These are phyloP conservation scores for Mystacides longicornis DNA, from an alignment of 2,888 invertebrate genomes.

Conservation along the genomic window DNA sequence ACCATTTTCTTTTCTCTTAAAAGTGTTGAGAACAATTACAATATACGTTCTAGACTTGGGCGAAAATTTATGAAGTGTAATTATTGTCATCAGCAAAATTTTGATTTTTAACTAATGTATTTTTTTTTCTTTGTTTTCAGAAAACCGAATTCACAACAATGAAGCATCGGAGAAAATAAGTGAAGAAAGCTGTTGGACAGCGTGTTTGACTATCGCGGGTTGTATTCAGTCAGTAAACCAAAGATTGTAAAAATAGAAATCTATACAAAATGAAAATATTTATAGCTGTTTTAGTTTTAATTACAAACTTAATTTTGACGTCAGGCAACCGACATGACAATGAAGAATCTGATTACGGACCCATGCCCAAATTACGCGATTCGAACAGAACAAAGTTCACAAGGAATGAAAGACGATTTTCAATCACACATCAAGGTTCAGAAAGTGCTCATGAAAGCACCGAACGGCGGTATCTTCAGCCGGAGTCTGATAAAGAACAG, in stretches of 20 bases:
- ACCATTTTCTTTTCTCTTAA: no score
- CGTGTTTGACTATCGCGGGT: background rate
- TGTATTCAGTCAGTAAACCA: background rate
- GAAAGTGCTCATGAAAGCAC: conserved; percentile 24
- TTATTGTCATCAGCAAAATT: background rate
- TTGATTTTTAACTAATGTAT: background rate
- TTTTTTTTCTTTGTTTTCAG: background rate
- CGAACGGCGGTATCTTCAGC: conserved; percentile 13
- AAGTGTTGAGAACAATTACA: no score
- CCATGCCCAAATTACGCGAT: background rate
- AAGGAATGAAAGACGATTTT: conserved; percentile 13
- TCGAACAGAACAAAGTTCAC: background rate
- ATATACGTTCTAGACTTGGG: no score
- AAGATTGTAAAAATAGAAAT: background rate
- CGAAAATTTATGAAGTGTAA: no score
- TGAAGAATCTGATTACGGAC: background rate
- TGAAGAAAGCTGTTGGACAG: background rate
- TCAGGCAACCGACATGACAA: conserved; percentile 6
- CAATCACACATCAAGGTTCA: conserved; percentile 18
- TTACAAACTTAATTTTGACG: conserved; percentile 11
- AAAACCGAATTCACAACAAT: background rate
- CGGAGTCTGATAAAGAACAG: conserved; percentile 4
- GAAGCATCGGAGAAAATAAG: background rate
- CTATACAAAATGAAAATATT: conserved; percentile 15
- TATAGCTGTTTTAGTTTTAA: conserved; percentile 12